A percentile compares a stretch with the other conserved stretches of the same genome.
Conservation (phyloP, 1,140 invertebrate species). For the Phymorhynchus buccinoides region DNA sequence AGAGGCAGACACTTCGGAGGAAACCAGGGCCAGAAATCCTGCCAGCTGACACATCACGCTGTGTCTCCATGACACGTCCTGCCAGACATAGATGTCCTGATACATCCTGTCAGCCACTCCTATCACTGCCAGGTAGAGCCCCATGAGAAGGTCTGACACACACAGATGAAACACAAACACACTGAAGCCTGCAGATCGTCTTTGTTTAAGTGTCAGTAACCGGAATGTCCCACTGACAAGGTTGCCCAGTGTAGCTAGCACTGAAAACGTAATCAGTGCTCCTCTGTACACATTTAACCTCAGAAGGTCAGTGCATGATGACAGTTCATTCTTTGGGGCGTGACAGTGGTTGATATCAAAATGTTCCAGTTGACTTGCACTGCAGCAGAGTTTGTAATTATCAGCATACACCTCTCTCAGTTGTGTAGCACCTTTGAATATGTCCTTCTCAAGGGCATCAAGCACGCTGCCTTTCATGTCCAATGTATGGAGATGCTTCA, state of each 20-base stretch:
- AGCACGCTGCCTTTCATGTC: too few relatives aligned
- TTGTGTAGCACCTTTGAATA: slow-evolving; percentile 30
- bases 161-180: slow-evolving; percentile 16
- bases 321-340: background rate
- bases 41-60: slow-evolving; percentile 41
- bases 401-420: slow-evolving; percentile 2
- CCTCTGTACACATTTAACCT: background rate
- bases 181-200: background rate
- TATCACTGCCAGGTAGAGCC: slow-evolving; percentile 21
- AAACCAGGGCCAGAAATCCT: slow-evolving; percentile 57
- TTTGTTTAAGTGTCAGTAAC: background rate
- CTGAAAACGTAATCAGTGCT: background rate
- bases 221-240: background rate
- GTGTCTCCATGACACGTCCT: slow-evolving; percentile 11
- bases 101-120: slow-evolving; percentile 23
- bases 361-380: background rate
- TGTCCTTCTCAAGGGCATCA: too few relatives aligned
- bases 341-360: background rate
- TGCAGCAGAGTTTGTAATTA: slow-evolving; percentile 29
- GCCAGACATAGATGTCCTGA: slow-evolving; percentile 6
- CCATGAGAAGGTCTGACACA: slow-evolving; percentile 29
- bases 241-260: background rate
- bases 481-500: too few relatives aligned
- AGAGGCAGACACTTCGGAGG: slow-evolving; percentile 55
- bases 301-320: slow-evolving; percentile 19